Evolutionary conservation across 1,140 invertebrate species (phyloP).

Genomic region (Sipha flava): DNA sequence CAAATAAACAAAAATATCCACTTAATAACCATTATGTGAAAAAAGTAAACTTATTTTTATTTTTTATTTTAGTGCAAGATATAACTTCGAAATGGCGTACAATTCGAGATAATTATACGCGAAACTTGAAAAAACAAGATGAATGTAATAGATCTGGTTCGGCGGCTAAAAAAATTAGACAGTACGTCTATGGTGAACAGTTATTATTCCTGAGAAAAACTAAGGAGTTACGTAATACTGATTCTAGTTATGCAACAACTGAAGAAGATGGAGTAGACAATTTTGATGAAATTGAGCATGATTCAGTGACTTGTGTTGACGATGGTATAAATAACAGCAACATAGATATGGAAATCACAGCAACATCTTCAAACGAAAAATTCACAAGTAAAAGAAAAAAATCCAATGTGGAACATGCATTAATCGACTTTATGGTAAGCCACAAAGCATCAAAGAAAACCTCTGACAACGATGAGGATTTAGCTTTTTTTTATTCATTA

Average conservation of each 20-base stretch:
- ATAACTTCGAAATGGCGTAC: not conserved
- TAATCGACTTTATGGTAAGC: not conserved
- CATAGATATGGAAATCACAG: no score
- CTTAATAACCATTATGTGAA: no score
- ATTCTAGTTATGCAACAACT: no score
- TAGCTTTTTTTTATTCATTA: not conserved
- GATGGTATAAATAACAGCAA: no score
- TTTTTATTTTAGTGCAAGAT: no score
- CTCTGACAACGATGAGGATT: not conserved
- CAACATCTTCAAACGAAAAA: no score
- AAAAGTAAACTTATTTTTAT: no score
- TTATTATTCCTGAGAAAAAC: not conserved
- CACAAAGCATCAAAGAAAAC: not conserved
- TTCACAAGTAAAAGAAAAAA: not conserved
- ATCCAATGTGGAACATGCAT: not conserved
- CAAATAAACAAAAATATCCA: no score
- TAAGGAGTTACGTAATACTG: no score
- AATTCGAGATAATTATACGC: not conserved
- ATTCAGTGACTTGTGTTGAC: no score
- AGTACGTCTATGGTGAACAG: constrained; percentile 12
- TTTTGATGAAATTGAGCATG: no score
- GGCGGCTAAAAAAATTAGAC: not conserved
- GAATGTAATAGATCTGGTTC: constrained; percentile 2
- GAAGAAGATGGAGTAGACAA: no score
- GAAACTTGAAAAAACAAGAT: not conserved